A percentile compares a stretch with the other conserved stretches of the same genome.
Evolutionary conservation across 2,113 vertebrate species (phyloP).

Genomic region (Dermatemys mawii): DNA sequence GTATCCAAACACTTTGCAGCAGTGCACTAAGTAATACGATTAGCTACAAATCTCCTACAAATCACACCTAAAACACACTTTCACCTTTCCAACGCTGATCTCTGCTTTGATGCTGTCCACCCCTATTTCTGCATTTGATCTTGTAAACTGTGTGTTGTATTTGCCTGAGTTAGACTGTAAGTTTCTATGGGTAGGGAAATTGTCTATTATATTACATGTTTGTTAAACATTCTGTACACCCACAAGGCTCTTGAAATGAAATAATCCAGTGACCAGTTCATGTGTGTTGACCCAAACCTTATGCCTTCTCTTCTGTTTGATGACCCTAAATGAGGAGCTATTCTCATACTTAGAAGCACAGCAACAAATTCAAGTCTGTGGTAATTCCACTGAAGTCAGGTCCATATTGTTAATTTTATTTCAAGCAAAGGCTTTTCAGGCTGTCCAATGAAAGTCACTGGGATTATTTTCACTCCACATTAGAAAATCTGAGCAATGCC

Average conservation of each 20-base stretch:
- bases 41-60: neutral
- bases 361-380: neutral
- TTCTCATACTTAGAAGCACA: neutral
- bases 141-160: neutral
- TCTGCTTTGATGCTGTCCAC: neutral
- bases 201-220: neutral
- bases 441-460: neutral
- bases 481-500: neutral
- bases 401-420: neutral
- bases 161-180: neutral
- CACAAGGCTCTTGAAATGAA: neutral
- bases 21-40: neutral
- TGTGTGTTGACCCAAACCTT: neutral
- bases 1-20: neutral
- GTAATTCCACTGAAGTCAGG: neutral
- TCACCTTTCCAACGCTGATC: neutral
- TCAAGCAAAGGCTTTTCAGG: neutral
- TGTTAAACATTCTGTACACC: neutral
- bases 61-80: neutral
- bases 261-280: neutral
- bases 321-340: neutral
- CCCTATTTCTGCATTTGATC: neutral
- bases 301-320: neutral
- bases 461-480: neutral
- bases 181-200: neutral